Evolutionary conservation across 2,113 vertebrate genomes (phyloP).

Genomic region (Ardeotis arabs): DNA sequence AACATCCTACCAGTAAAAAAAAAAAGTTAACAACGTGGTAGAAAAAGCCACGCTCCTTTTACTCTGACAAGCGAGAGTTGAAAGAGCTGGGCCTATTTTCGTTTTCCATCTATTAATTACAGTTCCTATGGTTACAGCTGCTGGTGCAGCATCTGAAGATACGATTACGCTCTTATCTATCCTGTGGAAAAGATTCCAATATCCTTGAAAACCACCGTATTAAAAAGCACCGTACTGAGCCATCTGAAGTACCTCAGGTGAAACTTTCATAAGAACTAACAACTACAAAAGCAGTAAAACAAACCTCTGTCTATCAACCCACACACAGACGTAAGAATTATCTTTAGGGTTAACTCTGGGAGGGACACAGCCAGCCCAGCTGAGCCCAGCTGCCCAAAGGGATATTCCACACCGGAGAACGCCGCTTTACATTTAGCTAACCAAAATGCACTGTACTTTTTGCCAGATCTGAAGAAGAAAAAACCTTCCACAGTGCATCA

Average conservation of each 20-base stretch:
- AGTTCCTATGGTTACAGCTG: neutral
- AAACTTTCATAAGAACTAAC: neutral
- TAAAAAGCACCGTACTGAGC: neutral
- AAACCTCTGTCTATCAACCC: neutral
- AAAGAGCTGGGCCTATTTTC: neutral
- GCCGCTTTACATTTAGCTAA: fast-evolving
- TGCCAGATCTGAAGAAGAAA: neutral
- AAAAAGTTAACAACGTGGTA: too few species aligned
- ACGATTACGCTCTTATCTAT: neutral
- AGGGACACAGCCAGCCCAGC: too few species aligned
- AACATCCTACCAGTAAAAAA: neutral
- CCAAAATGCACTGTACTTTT: fast-evolving
- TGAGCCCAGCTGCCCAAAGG: neutral
- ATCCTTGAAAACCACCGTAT: neutral
- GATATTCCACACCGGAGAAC: neutral
- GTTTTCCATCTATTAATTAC: neutral
- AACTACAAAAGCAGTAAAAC: neutral
- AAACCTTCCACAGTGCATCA: neutral
- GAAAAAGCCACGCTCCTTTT: neutral
- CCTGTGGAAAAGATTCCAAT: neutral
- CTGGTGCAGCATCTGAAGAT: neutral
- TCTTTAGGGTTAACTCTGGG: too few species aligned
- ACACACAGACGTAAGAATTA: neutral
- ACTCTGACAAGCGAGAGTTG: neutral
- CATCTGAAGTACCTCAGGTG: too few species aligned